Percentiles rank a stretch among this genome's conserved stretches.
Evolutionary conservation across 2,797 vertebrate species (phyloP).

Genomic region (Natrix natrix): DNA sequence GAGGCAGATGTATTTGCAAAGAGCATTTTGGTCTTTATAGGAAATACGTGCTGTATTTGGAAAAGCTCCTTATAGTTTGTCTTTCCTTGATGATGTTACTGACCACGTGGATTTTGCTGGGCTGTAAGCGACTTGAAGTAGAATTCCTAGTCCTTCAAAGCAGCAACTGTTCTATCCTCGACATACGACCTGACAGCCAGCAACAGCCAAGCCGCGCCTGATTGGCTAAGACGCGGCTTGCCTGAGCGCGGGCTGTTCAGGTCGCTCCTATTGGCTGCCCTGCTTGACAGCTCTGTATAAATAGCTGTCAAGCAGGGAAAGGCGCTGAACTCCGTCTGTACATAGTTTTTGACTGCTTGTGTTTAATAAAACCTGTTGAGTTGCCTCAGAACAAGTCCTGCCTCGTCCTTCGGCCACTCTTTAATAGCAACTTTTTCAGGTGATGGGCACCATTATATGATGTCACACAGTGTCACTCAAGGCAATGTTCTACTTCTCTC

Average conservation of each 20-base stretch:
- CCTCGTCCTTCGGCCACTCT: too few relatives aligned
- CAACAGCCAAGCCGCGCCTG: too few relatives aligned
- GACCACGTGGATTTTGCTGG: not conserved
- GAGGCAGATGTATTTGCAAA: conserved; percentile 1
- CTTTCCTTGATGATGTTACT: not conserved
- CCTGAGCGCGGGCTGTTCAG: too few relatives aligned
- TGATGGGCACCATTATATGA: not conserved
- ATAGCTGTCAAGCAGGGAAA: too few relatives aligned
- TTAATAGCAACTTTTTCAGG: not conserved
- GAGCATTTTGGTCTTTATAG: conserved; percentile 13
- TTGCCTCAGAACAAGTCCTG: too few relatives aligned
- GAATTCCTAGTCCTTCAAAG: not conserved
- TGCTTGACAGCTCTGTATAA: too few relatives aligned
- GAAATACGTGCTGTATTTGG: not conserved
- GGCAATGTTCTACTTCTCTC: not conserved
- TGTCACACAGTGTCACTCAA: not conserved
- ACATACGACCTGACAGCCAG: too few relatives aligned
- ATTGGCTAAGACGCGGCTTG: too few relatives aligned
- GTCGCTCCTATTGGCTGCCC: too few relatives aligned
- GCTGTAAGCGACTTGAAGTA: conserved; percentile 43
- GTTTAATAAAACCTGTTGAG: too few relatives aligned
- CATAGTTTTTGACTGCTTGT: too few relatives aligned
- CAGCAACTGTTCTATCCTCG: not conserved
- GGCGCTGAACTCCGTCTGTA: too few relatives aligned
- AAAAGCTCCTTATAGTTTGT: not conserved